Conservation (phyloP, 2,797 vertebrate genomes). For the Notoglanidium macrostoma region DNA sequence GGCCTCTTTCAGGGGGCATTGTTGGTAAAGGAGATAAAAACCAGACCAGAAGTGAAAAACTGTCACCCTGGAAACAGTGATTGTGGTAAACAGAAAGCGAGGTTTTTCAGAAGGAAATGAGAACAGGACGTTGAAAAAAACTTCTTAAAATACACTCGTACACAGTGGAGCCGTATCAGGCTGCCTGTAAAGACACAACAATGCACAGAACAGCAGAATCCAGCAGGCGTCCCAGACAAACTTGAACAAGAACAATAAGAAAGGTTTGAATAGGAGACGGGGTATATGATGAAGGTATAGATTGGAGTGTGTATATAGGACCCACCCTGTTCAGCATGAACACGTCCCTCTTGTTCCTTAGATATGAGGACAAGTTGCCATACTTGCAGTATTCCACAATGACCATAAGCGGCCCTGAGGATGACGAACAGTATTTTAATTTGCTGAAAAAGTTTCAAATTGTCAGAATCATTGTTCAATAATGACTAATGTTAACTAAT, state of each 20-base stretch:
- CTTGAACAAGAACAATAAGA: background rate
- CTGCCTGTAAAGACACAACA: constrained; percentile 1
- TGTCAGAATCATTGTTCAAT: background rate
- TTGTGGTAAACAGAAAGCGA: constrained; percentile 41
- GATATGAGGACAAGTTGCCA: constrained; percentile 90
- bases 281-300: background rate
- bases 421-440: constrained; percentile 15
- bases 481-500: background rate
- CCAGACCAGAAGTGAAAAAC: constrained; percentile 47
- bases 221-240: background rate
- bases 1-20: background rate
- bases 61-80: constrained; percentile 35
- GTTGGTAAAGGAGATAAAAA: constrained; percentile 10
- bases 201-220: constrained; percentile 16
- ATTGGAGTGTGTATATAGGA: background rate
- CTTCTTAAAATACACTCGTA: constrained; percentile 13
- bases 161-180: background rate
- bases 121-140: constrained; percentile 40
- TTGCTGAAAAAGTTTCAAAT: too few relatives aligned
- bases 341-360: constrained; percentile 88
- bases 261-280: background rate
- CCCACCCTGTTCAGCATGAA: constrained; percentile 82
- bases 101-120: constrained; percentile 50
- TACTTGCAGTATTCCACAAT: constrained; percentile 94
- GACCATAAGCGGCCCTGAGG: constrained; percentile 89